Evolutionary conservation across 2,113 vertebrate genomes (phyloP).

Genomic region (Mionectes macconnelli): DNA sequence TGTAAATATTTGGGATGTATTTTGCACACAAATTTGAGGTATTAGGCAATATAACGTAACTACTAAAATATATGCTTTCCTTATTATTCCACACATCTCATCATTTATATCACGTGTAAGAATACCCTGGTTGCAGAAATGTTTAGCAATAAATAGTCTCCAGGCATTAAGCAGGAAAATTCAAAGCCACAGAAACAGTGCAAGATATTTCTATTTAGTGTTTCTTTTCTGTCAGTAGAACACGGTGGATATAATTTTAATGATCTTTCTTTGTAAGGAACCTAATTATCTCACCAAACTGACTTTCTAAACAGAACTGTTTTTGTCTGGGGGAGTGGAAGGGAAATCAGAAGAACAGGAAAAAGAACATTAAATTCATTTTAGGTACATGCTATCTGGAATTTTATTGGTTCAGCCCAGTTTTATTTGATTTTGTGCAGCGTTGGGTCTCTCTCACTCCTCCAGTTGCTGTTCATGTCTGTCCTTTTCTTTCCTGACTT

Average conservation of each 20-base stretch:
- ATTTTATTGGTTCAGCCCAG: background rate
- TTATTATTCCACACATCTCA: background rate
- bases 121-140: background rate
- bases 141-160: background rate
- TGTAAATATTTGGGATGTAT: background rate
- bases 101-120: background rate
- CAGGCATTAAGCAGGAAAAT: background rate
- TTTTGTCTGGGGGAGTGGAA: background rate
- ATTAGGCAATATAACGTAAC: background rate
- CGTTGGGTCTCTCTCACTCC: rapidly evolving
- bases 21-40: background rate
- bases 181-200: background rate
- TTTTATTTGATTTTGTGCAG: background rate
- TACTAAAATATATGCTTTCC: background rate
- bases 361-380: background rate
- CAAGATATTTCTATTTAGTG: background rate
- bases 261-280: background rate
- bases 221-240: background rate
- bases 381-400: background rate
- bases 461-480: background rate
- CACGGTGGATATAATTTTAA: background rate
- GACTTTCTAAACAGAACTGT: background rate
- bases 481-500: background rate
- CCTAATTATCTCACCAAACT: background rate
- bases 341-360: background rate